These are phyloP conservation scores for Aleadryas rufinucha DNA, from an alignment of 2,113 vertebrate species.

Conservation along the genomic window DNA sequence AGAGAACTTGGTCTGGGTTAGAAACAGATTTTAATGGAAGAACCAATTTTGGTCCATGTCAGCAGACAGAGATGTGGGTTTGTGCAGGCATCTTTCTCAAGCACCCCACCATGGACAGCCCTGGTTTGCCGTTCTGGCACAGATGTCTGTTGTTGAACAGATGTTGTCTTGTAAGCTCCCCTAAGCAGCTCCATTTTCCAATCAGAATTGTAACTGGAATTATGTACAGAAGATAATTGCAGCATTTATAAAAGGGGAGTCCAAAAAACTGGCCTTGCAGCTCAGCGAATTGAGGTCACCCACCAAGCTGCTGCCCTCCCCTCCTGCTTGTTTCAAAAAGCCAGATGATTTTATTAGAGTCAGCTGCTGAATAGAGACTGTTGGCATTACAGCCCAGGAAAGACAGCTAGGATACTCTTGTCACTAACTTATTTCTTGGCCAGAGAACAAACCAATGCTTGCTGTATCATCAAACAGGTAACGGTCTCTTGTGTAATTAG, in stretches of 20 bases:
- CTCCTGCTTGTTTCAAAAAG: not conserved
- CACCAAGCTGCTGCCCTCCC: conserved; percentile 18
- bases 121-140: conserved; percentile 29
- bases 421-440: conserved; percentile 7
- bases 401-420: conserved; percentile 27
- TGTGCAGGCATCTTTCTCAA: not conserved
- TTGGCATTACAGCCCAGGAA: conserved; percentile 19
- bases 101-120: not conserved
- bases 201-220: conserved; percentile 68
- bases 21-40: not conserved
- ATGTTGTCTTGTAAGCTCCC: conserved; percentile 61
- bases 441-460: conserved; percentile 53
- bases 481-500: not conserved
- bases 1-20: not conserved
- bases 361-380: not conserved
- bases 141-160: conserved; percentile 57
- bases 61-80: not conserved
- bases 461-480: conserved; percentile 58
- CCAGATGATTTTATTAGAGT: conserved; percentile 24
- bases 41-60: not conserved
- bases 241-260: conserved; percentile 33
- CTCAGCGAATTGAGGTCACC: conserved; percentile 50
- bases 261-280: conserved; percentile 27
- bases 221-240: conserved; percentile 62
- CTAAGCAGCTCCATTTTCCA: conserved; percentile 71